phyloP scores from a whole-genome alignment of 2,888 invertebrate species.

The Epirrita christyi region DNA sequence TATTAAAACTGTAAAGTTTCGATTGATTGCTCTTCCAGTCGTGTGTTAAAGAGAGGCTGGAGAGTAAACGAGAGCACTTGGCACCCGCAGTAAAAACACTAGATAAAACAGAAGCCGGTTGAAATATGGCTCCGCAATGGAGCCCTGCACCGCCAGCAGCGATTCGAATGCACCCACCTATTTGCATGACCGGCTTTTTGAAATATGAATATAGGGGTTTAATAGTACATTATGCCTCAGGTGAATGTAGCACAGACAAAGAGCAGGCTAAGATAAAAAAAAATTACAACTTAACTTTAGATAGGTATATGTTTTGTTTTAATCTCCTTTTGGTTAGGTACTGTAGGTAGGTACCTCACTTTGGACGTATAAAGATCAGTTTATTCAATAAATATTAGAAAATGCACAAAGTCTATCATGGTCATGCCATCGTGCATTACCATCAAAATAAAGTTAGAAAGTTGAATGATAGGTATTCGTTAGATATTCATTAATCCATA shows the following conservation, averaged over 20 bases:
- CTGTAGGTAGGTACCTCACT: no score
- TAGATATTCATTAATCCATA: conserved; percentile 37
- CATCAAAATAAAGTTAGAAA: conserved; percentile 25
- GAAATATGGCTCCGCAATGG: conserved; percentile 76
- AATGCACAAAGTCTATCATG: neutral
- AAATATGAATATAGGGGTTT: conserved; percentile 1
- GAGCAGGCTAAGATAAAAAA: no score
- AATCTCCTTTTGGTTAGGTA: no score
- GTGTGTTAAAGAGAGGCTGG: conserved; percentile 11
- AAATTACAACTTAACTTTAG: no score
- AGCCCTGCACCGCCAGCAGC: conserved; percentile 57
- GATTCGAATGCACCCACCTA: conserved; percentile 29
- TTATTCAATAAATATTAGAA: no score
- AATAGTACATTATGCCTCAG: neutral
- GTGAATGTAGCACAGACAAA: neutral
- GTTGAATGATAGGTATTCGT: conserved; percentile 29
- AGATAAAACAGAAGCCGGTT: conserved; percentile 77
- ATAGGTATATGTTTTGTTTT: no score
- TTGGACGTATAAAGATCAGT: no score
- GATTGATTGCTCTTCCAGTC: conserved; percentile 40
- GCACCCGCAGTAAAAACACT: conserved; percentile 65
- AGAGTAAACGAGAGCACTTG: conserved; percentile 48
- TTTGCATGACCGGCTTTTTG: conserved; percentile 10
- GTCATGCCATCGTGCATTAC: neutral
- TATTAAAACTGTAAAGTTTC: conserved; percentile 20